Evolutionary conservation across 2,113 vertebrate genomes (phyloP).

Genomic region (Seriola rivoliana): DNA sequence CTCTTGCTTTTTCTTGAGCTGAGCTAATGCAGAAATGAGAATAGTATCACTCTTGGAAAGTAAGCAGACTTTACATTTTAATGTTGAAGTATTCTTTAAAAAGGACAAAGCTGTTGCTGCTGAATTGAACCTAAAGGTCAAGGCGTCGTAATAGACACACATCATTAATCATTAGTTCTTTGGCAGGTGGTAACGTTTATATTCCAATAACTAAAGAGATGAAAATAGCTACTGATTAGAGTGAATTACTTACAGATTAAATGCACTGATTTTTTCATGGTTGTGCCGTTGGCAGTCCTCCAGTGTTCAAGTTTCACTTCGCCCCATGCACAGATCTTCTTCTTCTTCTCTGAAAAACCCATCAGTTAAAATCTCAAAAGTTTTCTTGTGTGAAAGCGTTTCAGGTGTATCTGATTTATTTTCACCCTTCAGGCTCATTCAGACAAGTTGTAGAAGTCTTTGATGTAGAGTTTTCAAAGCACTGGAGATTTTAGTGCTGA

Average conservation of each 20-base stretch:
- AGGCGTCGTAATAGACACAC: background rate
- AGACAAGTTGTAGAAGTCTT: background rate
- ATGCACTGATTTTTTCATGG: background rate
- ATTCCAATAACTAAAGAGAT: background rate
- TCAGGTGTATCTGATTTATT: background rate
- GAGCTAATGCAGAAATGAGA: background rate
- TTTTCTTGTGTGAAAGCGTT: background rate
- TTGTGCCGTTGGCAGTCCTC: background rate
- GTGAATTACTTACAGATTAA: background rate
- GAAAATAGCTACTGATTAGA: background rate
- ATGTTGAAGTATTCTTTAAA: background rate
- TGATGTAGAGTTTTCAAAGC: constrained; percentile 31
- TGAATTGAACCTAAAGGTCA: background rate
- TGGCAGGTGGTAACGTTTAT: background rate
- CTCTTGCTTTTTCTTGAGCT: too few species aligned
- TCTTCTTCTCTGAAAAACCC: background rate
- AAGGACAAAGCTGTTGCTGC: background rate
- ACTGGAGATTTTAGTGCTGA: constrained; percentile 10
- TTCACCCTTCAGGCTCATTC: background rate
- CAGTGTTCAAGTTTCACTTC: background rate
- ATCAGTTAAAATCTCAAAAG: background rate
- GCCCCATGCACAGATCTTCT: background rate
- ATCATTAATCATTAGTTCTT: background rate
- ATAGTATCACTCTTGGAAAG: background rate
- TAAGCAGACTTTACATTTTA: background rate